Conservation (phyloP, 2,113 vertebrate genomes). For the Cinclus cinclus region DNA sequence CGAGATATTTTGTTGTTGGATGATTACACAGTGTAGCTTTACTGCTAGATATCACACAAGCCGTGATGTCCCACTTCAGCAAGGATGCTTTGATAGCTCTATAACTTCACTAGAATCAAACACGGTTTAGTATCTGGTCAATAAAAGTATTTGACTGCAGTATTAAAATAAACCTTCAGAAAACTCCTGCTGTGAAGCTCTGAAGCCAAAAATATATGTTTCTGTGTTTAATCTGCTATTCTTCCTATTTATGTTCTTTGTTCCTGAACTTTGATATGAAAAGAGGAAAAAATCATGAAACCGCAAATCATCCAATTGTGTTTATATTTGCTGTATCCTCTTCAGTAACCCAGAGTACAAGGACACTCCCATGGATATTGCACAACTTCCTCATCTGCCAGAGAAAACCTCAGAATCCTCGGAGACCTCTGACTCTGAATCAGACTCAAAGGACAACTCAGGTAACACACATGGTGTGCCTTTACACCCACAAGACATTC, state of each 20-base stretch:
- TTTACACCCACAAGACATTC: not conserved
- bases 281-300: not conserved
- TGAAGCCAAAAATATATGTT: not conserved
- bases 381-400: constrained; percentile 92
- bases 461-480: constrained; percentile 73
- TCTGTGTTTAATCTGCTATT: constrained; percentile 13
- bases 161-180: constrained; percentile 41
- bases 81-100: constrained; percentile 58
- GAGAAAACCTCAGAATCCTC: constrained; percentile 96
- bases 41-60: not conserved
- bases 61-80: constrained; percentile 41
- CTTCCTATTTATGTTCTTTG: constrained; percentile 41
- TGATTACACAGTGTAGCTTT: constrained; percentile 18
- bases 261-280: constrained; percentile 22
- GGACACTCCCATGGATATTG: constrained; percentile 95
- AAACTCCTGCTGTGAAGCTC: constrained; percentile 18
- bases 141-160: constrained; percentile 23
- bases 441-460: constrained; percentile 97
- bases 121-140: constrained; percentile 3
- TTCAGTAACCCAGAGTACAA: constrained; percentile 93
- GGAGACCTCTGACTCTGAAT: constrained; percentile 96
- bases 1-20: not conserved
- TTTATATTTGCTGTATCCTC: constrained; percentile 33
- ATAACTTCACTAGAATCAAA: constrained; percentile 15
- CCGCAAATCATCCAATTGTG: not conserved